Evolutionary conservation across 1,140 invertebrate genomes (phyloP).

Genomic region (Bombus breviceps): DNA sequence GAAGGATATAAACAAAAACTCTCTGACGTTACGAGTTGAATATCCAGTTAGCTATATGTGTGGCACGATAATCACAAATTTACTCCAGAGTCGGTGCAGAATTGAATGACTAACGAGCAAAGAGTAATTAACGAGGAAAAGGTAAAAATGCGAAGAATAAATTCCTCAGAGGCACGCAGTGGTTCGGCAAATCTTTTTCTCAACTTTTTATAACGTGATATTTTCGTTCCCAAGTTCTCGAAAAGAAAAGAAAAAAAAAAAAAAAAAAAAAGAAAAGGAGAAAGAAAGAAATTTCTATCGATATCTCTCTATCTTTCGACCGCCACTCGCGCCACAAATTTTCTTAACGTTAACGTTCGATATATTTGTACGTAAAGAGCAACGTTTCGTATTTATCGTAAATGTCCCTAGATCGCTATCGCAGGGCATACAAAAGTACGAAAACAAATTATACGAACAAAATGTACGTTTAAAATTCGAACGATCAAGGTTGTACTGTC

Average conservation of each 20-base stretch:
- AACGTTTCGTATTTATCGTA: too few species aligned
- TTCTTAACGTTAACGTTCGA: too few species aligned
- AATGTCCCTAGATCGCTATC: too few species aligned
- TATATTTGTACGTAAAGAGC: too few species aligned
- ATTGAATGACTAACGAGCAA: slow-evolving; percentile 39
- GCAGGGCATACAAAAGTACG: neutral
- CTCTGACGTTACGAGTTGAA: neutral
- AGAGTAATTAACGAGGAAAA: slow-evolving; percentile 35
- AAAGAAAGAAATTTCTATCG: neutral
- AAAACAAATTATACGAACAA: neutral
- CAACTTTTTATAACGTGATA: neutral
- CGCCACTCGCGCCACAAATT: too few species aligned
- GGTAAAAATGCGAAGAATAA: neutral
- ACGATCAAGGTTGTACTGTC: neutral
- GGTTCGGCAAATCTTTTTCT: neutral
- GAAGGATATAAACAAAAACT: neutral
- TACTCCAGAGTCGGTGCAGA: slow-evolving; percentile 1
- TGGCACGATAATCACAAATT: slow-evolving; percentile 1
- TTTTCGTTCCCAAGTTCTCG: neutral
- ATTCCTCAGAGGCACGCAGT: neutral
- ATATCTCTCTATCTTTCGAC: too few species aligned
- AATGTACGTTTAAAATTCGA: neutral
- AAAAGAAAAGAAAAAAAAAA: neutral
- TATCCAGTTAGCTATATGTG: neutral
- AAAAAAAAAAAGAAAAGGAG: too few species aligned